Conservation (phyloP, 1,140 invertebrate genomes). For the Cyclargus thomasi region DNA sequence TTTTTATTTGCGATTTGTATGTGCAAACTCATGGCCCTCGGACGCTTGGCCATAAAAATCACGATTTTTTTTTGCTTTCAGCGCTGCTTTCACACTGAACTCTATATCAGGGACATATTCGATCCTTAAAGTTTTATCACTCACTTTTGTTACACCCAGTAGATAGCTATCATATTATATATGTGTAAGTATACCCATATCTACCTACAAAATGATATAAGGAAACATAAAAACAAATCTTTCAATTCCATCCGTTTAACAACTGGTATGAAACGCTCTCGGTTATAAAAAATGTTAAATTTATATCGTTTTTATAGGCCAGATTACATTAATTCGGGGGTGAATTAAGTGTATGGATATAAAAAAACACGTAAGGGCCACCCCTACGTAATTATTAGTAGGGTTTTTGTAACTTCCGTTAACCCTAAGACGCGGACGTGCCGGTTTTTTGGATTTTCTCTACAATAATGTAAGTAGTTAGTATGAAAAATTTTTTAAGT, state of each 20-base stretch:
- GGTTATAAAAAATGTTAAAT: conserved; percentile 17
- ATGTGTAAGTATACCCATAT: neutral
- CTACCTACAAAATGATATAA: neutral
- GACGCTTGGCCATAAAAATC: too few relatives aligned
- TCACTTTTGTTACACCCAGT: too few relatives aligned
- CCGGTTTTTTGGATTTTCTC: neutral
- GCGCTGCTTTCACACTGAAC: too few relatives aligned
- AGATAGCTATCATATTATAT: neutral
- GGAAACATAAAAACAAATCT: neutral
- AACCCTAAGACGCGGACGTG: neutral
- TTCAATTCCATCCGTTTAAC: conserved; percentile 18
- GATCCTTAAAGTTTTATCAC: too few relatives aligned
- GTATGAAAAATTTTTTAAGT: too few relatives aligned
- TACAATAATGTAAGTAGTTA: neutral
- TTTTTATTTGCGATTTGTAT: too few relatives aligned
- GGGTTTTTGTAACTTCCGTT: neutral
- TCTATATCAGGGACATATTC: too few relatives aligned
- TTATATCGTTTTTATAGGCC: conserved; percentile 16
- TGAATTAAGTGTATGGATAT: conserved; percentile 12
- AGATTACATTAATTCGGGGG: conserved; percentile 18
- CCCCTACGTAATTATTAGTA: neutral
- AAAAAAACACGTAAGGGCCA: conserved; percentile 8
- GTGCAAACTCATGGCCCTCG: too few relatives aligned
- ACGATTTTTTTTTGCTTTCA: too few relatives aligned
- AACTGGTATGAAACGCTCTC: conserved; percentile 13